Conservation (phyloP, 2,797 vertebrate genomes). For the Argya squamiceps region DNA sequence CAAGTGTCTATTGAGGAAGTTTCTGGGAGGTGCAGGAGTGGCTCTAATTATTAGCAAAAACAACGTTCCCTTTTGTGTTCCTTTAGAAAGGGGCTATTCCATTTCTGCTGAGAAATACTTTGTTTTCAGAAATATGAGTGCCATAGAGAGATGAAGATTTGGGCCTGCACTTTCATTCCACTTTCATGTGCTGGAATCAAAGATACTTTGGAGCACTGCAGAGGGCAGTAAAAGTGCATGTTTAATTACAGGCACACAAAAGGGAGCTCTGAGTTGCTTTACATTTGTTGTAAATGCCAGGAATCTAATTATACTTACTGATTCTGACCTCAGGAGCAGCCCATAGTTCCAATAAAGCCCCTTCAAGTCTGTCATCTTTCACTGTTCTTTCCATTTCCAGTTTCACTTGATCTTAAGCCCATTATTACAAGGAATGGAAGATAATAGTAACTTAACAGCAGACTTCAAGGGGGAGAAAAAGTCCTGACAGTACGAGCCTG, state of each 20-base stretch:
- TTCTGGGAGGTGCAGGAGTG: slow-evolving; percentile 1
- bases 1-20: background rate
- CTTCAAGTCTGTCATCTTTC: slow-evolving; percentile 66
- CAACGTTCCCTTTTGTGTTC: background rate
- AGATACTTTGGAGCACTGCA: slow-evolving; percentile 73
- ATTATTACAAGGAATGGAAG: slow-evolving; percentile 54
- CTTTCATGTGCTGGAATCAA: slow-evolving; percentile 79
- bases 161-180: slow-evolving; percentile 51
- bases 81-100: background rate
- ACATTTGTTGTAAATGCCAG: slow-evolving; percentile 64
- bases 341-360: slow-evolving; percentile 51
- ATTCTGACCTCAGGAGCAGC: slow-evolving; percentile 67
- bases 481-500: background rate
- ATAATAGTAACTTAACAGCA: slow-evolving; percentile 58
- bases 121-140: slow-evolving; percentile 64
- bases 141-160: slow-evolving; percentile 65
- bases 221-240: slow-evolving; percentile 69
- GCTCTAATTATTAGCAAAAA: slow-evolving; percentile 5
- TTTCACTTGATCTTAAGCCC: slow-evolving; percentile 68
- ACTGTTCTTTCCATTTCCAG: slow-evolving; percentile 62
- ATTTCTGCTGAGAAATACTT: slow-evolving; percentile 16
- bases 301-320: slow-evolving; percentile 72
- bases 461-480: background rate
- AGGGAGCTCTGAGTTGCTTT: slow-evolving; percentile 42
- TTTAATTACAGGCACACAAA: slow-evolving; percentile 65